Evolutionary conservation across 2,797 vertebrate genomes (phyloP).

Genomic region (Poecilia gillii): DNA sequence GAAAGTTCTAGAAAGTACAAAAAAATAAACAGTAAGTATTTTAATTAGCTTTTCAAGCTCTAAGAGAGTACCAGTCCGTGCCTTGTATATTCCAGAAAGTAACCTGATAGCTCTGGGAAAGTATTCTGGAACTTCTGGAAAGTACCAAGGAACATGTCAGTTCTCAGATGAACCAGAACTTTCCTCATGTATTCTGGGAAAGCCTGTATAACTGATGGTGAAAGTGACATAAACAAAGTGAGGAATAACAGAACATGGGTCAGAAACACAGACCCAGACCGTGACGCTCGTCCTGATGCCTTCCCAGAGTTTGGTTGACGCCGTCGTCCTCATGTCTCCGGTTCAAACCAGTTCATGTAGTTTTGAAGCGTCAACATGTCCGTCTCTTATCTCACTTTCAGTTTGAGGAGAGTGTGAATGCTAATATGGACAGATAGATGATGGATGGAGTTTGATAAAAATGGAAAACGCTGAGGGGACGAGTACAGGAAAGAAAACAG

Average conservation of each 20-base stretch:
- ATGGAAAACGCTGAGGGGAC: slow-evolving; percentile 26
- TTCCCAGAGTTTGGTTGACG: neutral
- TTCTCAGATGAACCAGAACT: neutral
- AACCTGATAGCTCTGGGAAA: neutral
- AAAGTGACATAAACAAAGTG: neutral
- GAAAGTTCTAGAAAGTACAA: neutral
- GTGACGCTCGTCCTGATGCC: neutral
- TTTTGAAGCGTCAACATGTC: neutral
- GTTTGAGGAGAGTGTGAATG: slow-evolving; percentile 8
- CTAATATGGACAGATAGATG: slow-evolving; percentile 7
- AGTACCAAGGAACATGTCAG: neutral
- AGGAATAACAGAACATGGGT: neutral
- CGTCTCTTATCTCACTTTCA: neutral
- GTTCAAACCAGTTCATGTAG: neutral
- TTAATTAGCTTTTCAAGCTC: neutral
- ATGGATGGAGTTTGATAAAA: slow-evolving; percentile 30
- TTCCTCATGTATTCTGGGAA: neutral
- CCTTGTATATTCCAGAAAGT: neutral
- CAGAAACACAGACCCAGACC: too few species aligned
- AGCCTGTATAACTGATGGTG: neutral
- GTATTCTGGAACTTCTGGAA: neutral
- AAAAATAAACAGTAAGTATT: neutral
- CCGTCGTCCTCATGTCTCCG: neutral
- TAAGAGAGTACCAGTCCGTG: neutral
- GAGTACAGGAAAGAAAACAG: slow-evolving; percentile 14